Conservation (phyloP, 2,888 invertebrate species). For the Drosophila phalerata region DNA sequence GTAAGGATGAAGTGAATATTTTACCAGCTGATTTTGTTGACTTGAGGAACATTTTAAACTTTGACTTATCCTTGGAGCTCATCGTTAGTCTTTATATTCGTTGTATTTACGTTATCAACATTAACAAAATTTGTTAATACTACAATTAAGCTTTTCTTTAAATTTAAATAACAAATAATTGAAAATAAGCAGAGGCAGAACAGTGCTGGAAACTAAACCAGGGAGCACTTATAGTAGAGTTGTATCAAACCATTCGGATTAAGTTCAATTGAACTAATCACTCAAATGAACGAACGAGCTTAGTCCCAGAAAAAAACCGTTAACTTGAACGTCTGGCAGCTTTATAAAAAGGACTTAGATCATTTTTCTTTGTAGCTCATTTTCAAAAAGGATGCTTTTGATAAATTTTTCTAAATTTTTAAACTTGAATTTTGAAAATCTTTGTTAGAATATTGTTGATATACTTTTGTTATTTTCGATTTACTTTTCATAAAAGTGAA, state of each 20-base stretch:
- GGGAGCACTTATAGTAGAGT: constrained; percentile 23
- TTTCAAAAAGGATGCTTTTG: too few relatives aligned
- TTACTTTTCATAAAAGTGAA: neutral
- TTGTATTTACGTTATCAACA: constrained; percentile 18
- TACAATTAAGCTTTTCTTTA: constrained; percentile 21
- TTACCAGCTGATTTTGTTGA: constrained; percentile 58
- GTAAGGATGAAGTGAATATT: constrained; percentile 4
- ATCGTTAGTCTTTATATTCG: constrained; percentile 59
- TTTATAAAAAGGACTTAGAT: too few relatives aligned
- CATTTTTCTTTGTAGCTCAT: too few relatives aligned
- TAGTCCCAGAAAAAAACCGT: too few relatives aligned
- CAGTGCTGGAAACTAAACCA: constrained; percentile 17
- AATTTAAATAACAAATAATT: constrained; percentile 23
- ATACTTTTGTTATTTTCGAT: too few relatives aligned
- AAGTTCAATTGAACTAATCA: neutral
- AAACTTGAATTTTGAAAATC: too few relatives aligned
- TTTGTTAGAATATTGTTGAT: too few relatives aligned
- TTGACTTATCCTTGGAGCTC: constrained; percentile 83
- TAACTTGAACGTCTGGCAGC: too few relatives aligned
- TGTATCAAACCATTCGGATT: neutral
- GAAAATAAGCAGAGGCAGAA: constrained; percentile 22
- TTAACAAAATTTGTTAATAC: neutral
- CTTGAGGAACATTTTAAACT: constrained; percentile 70
- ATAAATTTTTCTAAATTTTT: too few relatives aligned
- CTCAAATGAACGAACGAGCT: too few relatives aligned